Percentiles rank a stretch among this genome's conserved stretches.
Conservation (phyloP, 2,797 vertebrate genomes). For the Lithobates sylvaticus region DNA sequence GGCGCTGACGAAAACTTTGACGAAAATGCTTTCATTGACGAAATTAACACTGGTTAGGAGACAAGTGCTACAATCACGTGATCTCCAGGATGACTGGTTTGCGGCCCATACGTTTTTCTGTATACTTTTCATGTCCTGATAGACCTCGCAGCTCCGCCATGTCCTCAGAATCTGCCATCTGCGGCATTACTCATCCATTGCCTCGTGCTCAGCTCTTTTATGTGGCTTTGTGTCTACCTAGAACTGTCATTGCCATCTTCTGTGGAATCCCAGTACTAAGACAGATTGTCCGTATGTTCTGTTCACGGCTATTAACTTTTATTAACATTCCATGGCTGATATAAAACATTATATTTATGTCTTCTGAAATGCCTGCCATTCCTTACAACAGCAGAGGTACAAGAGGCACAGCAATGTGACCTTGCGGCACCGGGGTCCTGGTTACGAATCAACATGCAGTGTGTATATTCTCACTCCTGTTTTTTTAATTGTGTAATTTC, state of each 20-base stretch:
- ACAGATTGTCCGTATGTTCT: not conserved
- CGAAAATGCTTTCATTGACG: too few species aligned
- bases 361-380: not conserved
- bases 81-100: too few species aligned
- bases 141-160: not conserved
- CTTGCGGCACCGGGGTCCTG: not conserved
- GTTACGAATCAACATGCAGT: not conserved
- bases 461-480: not conserved
- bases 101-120: too few species aligned
- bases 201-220: not conserved
- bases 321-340: constrained; percentile 40
- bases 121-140: not conserved
- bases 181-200: not conserved
- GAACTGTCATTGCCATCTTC: not conserved
- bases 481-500: too few species aligned
- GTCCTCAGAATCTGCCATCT: not conserved
- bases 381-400: not conserved
- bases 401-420: not conserved
- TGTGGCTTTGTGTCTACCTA: constrained; percentile 28
- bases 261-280: not conserved
- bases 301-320: constrained; percentile 10
- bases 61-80: too few species aligned
- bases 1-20: too few species aligned
- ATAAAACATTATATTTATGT: constrained; percentile 16
- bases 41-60: too few species aligned